These are phyloP conservation scores for Mellivora capensis DNA, from an alignment of 2,113 vertebrate genomes.

Conservation along the genomic window DNA sequence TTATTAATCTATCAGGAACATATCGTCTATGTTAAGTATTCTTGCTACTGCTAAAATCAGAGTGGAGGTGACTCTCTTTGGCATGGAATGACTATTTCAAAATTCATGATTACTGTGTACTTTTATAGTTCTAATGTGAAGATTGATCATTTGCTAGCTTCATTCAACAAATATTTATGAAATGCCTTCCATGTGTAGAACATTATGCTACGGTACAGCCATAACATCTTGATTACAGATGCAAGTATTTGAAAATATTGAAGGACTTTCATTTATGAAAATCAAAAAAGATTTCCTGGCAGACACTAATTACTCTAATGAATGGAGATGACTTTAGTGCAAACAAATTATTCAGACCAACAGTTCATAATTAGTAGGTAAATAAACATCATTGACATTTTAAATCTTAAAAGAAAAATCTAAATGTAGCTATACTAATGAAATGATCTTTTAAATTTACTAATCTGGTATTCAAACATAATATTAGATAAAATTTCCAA, in stretches of 20 bases:
- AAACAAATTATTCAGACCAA: conserved; percentile 67
- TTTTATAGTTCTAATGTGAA: not conserved
- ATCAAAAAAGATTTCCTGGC: conserved; percentile 10
- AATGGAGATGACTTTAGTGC: conserved; percentile 48
- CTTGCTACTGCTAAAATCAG: not conserved
- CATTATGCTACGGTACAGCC: not conserved
- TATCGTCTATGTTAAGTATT: not conserved
- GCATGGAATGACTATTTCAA: not conserved
- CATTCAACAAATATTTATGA: conserved; percentile 24
- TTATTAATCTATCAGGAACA: not conserved
- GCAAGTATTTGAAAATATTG: conserved; percentile 47
- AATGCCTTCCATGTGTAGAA: not conserved
- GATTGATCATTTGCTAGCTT: conserved; percentile 6
- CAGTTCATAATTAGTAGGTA: conserved; percentile 47
- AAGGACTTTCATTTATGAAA: conserved; percentile 39
- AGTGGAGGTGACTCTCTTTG: not conserved
- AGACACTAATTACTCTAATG: conserved; percentile 54
- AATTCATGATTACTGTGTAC: not conserved
- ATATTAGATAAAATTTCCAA: not conserved
- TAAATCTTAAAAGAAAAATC: conserved; percentile 16
- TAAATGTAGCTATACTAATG: not conserved
- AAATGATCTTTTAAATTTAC: not conserved
- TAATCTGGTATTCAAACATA: not conserved
- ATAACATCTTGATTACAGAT: conserved; percentile 34
- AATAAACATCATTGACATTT: conserved; percentile 22